Evolutionary conservation across 2,113 vertebrate species (phyloP).

Genomic region (Pelecanoides urinatrix): DNA sequence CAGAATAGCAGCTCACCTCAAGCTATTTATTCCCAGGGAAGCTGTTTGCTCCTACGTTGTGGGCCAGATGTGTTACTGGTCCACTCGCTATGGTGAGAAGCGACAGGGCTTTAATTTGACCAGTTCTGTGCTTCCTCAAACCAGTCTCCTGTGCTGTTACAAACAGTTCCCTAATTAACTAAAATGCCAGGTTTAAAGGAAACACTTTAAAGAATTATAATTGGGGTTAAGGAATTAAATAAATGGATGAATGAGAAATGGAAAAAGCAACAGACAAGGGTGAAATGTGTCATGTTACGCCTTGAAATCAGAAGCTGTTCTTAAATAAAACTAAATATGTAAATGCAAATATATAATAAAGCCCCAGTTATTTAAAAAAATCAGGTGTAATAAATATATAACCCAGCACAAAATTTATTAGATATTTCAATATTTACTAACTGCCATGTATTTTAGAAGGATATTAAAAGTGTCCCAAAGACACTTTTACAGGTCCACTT

Average conservation of each 20-base stretch:
- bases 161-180: background rate
- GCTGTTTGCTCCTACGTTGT: background rate
- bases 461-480: background rate
- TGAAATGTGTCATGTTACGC: background rate
- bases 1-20: background rate
- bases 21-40: background rate
- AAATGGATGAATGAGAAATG: background rate
- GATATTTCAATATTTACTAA: background rate
- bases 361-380: background rate
- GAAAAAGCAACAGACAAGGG: background rate
- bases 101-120: background rate
- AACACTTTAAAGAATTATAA: background rate
- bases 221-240: background rate
- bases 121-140: background rate
- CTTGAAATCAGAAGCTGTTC: background rate
- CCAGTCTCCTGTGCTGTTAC: background rate
- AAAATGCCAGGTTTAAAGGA: background rate
- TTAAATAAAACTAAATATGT: background rate
- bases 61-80: background rate
- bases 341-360: background rate
- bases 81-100: background rate
- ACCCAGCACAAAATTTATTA: background rate
- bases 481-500: background rate
- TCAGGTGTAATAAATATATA: background rate
- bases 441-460: background rate